Base-by-base conservation (phyloP, 1,140 invertebrate genomes). In the Ostrea denselamellosa region DNA sequence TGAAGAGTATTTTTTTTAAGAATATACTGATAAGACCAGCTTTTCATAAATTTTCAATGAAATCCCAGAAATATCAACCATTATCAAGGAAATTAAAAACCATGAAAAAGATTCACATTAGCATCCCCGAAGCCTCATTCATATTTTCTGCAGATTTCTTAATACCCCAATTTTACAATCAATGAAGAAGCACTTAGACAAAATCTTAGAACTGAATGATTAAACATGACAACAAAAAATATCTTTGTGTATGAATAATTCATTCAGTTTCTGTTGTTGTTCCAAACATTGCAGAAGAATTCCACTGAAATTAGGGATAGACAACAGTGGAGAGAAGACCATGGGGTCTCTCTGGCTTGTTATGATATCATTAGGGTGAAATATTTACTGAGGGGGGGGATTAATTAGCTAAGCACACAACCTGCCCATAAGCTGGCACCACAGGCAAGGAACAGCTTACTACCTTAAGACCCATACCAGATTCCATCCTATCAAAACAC, bases 351-450 rank as follows among this genome's bases (percentile, higher is more conserved):
- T 44, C 34, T 62, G 17, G 10, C 68, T 28, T 77, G 68, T 77
- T 77, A 77, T 77, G 68, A 77, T 77, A 77, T 77, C 68, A 77
- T 77, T 77, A 77, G 68, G 34, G 68, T 77, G 25, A 25, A 77
- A 34, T 77, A 34, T 77, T 77, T 77, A 77, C 68, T 28, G 22
- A 77, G 68, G 25, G 7, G n/a, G 22, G 68, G 68, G 68, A 77
- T 77, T 77, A 77, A 77, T 77, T 77, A 77, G 68, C 25, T 28
- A 25, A 14, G 68, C 10, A 77, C 25, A 77, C 68, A 77, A 28
- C 56, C 2, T 62, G 17, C n/a, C 17, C n/a, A 62, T 62, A 19
- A 62, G n/a, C 56, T 19, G 56, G 14, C n/a, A 62, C 56, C 5
- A n/a, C 56, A 62, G 56, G 14, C 17, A 19, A 9, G 54, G 54